Conservation (phyloP, 2,888 invertebrate species). For the Coelopa pilipes region DNA sequence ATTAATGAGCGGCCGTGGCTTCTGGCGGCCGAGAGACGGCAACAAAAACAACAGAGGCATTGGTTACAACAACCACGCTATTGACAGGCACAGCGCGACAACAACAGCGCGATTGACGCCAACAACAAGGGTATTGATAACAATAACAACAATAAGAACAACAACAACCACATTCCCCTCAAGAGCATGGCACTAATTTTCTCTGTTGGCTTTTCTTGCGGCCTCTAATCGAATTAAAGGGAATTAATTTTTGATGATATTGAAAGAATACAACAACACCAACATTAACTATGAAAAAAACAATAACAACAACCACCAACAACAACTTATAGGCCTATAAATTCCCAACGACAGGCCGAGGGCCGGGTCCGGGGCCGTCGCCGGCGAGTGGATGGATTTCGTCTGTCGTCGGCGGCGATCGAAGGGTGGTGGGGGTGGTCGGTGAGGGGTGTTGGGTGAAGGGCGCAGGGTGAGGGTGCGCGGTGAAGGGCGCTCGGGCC, state of each 20-base stretch:
- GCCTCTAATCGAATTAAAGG: constrained; percentile 61
- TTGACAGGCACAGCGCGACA: no score
- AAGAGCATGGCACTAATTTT: constrained; percentile 12
- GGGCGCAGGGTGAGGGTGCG: no score
- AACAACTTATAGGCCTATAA: constrained; percentile 18
- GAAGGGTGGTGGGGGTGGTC: no score
- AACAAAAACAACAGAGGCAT: no score
- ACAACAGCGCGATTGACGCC: no score
- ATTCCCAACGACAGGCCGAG: constrained; percentile 15
- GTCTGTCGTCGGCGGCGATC: no score
- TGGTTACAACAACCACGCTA: no score
- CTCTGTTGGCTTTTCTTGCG: constrained; percentile 2
- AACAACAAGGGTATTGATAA: no score
- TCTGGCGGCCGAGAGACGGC: neutral
- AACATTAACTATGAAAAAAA: no score
- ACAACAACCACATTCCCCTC: neutral
- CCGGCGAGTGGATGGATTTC: neutral
- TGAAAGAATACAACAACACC: constrained; percentile 48
- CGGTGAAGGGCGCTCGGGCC: no score
- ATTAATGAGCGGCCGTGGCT: constrained; percentile 12
- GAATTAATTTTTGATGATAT: constrained; percentile 66
- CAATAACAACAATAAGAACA: no score
- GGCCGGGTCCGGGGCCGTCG: neutral
- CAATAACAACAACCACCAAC: constrained; percentile 17
- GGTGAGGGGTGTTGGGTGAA: no score